Conservation (phyloP, 92 coral and sea anemone genomes). For the Chrysogorgia sp. region DNA sequence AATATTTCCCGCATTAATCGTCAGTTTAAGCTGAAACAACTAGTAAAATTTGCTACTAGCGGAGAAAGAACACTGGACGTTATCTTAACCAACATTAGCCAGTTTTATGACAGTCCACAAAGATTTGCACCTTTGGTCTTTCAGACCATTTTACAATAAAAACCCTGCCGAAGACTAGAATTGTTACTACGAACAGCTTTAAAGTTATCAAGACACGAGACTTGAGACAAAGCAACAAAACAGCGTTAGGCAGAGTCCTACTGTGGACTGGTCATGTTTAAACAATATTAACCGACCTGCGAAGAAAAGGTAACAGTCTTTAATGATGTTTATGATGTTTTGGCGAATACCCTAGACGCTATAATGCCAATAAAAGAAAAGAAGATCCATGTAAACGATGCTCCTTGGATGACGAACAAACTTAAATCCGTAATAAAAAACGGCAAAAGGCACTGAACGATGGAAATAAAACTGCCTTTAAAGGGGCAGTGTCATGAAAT, state of each 20-base stretch:
- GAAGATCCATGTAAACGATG: conserved; percentile 21
- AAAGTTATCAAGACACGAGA: conserved; percentile 12
- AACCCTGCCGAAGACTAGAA: background rate
- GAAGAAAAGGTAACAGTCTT: too few relatives aligned
- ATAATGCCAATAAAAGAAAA: conserved; percentile 11
- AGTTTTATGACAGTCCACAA: conserved; percentile 23
- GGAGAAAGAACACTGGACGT: conserved; percentile 42
- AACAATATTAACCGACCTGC: too few relatives aligned
- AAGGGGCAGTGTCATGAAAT: too few relatives aligned
- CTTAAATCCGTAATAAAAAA: conserved; percentile 8
- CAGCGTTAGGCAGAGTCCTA: background rate
- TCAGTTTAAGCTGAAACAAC: conserved; percentile 28
- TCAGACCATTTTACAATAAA: conserved; percentile 23
- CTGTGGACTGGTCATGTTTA: too few relatives aligned
- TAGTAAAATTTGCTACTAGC: conserved; percentile 34
- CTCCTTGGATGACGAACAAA: conserved; percentile 32
- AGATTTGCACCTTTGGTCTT: conserved; percentile 40
- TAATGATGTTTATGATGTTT: too few relatives aligned
- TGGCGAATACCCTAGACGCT: background rate
- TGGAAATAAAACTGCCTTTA: background rate
- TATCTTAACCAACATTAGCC: conserved; percentile 33
- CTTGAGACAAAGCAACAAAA: conserved; percentile 25
- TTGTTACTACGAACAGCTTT: background rate
- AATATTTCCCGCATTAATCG: conserved; percentile 6
- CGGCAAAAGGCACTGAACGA: conserved; percentile 25